phyloP scores from a whole-genome alignment of 2,888 invertebrate species.

The Caenorhabditis uteleia region DNA sequence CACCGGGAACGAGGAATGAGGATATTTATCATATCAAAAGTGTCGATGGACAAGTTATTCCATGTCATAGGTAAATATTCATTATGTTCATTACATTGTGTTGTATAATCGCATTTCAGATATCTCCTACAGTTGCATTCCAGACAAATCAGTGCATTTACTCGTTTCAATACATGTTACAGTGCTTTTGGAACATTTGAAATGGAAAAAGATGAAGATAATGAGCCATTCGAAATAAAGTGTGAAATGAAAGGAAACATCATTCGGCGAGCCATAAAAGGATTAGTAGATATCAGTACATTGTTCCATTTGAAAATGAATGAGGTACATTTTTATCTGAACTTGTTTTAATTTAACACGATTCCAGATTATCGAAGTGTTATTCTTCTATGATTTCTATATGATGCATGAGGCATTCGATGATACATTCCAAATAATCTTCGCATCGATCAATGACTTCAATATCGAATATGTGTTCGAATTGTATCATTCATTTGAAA shows the following conservation, averaged over 20 bases:
- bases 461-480: no score
- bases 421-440: slow-evolving; percentile 9
- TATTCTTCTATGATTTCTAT: slow-evolving; percentile 30
- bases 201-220: no score
- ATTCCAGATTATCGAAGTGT: slow-evolving; percentile 21
- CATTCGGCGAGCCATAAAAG: slow-evolving; percentile 11
- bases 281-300: slow-evolving; percentile 7
- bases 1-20: background rate
- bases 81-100: background rate
- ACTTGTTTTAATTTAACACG: background rate
- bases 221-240: slow-evolving; percentile 1
- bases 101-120: background rate
- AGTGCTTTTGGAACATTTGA: slow-evolving; percentile 1
- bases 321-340: slow-evolving; percentile 1
- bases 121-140: slow-evolving; percentile 20
- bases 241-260: background rate
- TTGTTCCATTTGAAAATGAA: background rate
- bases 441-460: background rate
- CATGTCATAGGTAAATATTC: slow-evolving; percentile 14
- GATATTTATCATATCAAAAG: slow-evolving; percentile 6
- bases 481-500: no score
- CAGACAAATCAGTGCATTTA: slow-evolving; percentile 9
- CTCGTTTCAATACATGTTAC: slow-evolving; percentile 11
- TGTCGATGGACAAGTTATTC: background rate
- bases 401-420: slow-evolving; percentile 21